phyloP scores from a whole-genome alignment of 2,113 vertebrate genomes.

The Myotis brandtii region DNA sequence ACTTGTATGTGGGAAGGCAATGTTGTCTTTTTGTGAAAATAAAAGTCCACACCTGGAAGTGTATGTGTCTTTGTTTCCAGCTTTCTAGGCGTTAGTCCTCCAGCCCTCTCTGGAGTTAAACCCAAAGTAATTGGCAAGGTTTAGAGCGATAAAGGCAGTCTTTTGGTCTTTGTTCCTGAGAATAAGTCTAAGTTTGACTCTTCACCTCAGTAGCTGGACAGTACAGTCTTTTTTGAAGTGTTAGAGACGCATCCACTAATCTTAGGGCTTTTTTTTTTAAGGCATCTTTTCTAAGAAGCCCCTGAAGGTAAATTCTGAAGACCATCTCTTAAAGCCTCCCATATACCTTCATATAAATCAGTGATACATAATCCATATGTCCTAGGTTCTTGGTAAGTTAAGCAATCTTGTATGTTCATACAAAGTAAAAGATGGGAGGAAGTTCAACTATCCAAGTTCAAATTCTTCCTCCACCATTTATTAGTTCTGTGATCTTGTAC shows the following conservation, averaged over 20 bases:
- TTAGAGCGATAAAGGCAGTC: background rate
- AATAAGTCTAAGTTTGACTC: background rate
- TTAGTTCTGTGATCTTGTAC: background rate
- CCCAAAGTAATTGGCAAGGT: background rate
- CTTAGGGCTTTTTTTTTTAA: background rate
- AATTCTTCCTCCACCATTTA: background rate
- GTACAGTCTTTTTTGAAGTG: background rate
- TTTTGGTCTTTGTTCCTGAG: background rate
- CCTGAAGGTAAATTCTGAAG: background rate
- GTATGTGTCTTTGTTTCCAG: constrained; percentile 71
- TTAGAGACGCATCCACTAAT: background rate
- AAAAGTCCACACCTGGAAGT: constrained; percentile 71
- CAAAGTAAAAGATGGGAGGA: background rate
- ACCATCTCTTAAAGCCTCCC: background rate
- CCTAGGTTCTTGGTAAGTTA: background rate
- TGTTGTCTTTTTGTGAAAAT: constrained; percentile 76
- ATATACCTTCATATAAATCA: background rate
- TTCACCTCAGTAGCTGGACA: background rate
- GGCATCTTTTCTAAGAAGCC: background rate
- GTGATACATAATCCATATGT: background rate
- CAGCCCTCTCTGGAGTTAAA: background rate
- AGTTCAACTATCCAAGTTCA: background rate
- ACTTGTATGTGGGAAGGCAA: constrained; percentile 71
- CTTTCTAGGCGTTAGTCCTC: background rate
- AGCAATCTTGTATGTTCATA: background rate